phyloP scores from a whole-genome alignment of 2,888 invertebrate genomes.

The Ganaspis brasiliensis region DNA sequence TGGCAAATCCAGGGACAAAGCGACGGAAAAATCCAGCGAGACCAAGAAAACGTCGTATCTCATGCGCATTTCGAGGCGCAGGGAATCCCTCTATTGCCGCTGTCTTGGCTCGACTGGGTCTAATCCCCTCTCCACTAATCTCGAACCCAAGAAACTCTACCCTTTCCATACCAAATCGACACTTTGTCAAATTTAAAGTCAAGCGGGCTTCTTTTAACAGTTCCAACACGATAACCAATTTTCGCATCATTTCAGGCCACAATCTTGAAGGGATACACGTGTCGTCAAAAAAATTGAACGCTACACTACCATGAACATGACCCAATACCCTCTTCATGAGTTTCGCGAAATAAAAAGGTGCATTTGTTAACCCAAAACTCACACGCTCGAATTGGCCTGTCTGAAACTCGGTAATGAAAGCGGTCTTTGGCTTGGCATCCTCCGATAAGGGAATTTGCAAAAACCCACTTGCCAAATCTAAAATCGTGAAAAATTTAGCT shows the following conservation, averaged over 20 bases:
- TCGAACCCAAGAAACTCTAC: background rate
- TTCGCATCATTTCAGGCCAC: background rate
- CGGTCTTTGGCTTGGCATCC: conserved; percentile 33
- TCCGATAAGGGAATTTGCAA: conserved; percentile 44
- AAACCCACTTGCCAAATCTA: too few relatives aligned
- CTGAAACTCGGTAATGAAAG: background rate
- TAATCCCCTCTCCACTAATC: background rate
- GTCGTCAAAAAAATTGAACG: too few relatives aligned
- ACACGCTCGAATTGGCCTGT: background rate
- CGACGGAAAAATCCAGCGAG: too few relatives aligned
- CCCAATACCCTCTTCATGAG: background rate
- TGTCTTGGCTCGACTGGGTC: background rate
- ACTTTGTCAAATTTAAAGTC: background rate
- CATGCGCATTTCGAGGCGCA: background rate
- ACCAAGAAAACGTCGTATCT: background rate
- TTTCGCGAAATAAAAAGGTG: background rate
- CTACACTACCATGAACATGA: too few relatives aligned
- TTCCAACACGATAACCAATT: background rate
- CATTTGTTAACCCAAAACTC: too few relatives aligned
- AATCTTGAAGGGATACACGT: background rate
- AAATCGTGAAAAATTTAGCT: conserved; percentile 49
- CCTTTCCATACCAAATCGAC: background rate
- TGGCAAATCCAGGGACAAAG: too few relatives aligned
- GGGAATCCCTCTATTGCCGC: background rate
- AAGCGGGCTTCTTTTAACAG: background rate